phyloP scores from a whole-genome alignment of 2,113 vertebrate genomes.

The Mobula hypostoma region DNA sequence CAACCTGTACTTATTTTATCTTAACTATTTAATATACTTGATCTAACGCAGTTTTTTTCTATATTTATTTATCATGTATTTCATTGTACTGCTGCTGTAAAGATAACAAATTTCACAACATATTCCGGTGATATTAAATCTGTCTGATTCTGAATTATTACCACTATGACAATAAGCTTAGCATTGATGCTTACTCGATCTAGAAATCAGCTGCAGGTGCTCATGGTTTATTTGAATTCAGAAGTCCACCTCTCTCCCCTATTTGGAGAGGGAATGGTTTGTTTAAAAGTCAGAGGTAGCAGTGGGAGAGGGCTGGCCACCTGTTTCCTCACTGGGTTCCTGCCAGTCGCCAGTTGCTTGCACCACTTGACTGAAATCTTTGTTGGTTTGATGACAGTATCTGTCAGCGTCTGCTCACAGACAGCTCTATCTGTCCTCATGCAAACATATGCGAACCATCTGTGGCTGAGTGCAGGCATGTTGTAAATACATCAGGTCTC shows the following conservation, averaged over 20 bases:
- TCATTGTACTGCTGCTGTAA: too few species aligned
- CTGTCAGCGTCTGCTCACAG: conserved; percentile 10
- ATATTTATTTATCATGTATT: too few species aligned
- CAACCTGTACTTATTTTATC: too few species aligned
- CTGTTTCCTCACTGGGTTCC: conserved; percentile 21
- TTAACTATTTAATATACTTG: too few species aligned
- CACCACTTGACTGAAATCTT: conserved; percentile 19
- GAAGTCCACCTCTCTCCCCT: not conserved
- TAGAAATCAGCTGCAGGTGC: not conserved
- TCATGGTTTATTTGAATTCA: not conserved
- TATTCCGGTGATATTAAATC: too few species aligned
- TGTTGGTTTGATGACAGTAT: conserved; percentile 2
- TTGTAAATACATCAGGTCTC: not conserved
- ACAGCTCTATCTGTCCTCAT: not conserved
- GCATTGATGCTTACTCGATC: not conserved
- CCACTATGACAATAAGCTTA: not conserved
- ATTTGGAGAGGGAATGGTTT: not conserved
- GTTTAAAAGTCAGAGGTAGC: not conserved
- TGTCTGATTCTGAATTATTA: not conserved
- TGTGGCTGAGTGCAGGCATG: conserved; percentile 7
- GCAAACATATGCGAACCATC: conserved; percentile 20
- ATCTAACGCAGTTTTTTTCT: too few species aligned
- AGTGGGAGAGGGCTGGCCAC: conserved; percentile 17
- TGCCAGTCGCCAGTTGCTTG: not conserved
- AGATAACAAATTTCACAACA: too few species aligned